A percentile compares a stretch with the other conserved stretches of the same genome.
Evolutionary conservation across 2,888 invertebrate genomes (phyloP).

Genomic region (Andricus curvator): DNA sequence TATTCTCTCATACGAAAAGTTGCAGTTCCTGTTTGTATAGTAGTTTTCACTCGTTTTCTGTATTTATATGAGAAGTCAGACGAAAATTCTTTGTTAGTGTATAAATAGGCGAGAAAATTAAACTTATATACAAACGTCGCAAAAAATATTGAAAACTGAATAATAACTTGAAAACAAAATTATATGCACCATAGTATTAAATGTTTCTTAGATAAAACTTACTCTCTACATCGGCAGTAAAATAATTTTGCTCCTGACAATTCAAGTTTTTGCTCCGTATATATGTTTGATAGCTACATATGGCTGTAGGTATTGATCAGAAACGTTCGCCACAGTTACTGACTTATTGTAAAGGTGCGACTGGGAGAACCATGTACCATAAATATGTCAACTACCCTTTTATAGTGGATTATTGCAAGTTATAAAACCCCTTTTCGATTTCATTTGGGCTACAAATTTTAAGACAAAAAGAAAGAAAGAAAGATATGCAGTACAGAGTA

Average conservation of each 20-base stretch:
- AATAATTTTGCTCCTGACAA: not conserved
- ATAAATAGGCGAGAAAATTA: no score
- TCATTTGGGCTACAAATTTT: not conserved
- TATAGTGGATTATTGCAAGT: not conserved
- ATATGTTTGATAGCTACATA: not conserved
- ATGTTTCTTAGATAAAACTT: not conserved
- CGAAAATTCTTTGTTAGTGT: no score
- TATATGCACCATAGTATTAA: not conserved
- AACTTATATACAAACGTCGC: no score
- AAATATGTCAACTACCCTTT: not conserved
- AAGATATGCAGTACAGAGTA: no score
- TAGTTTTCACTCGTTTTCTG: no score
- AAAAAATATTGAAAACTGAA: not conserved
- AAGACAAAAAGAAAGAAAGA: no score
- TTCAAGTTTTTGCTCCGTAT: not conserved
- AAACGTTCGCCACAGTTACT: not conserved
- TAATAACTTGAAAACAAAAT: not conserved
- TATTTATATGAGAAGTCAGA: no score
- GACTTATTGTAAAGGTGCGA: not conserved
- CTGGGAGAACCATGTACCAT: not conserved
- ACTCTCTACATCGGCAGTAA: not conserved
- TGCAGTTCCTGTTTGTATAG: no score
- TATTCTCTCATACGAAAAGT: no score
- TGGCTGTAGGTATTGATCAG: constrained; percentile 5
- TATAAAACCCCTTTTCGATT: not conserved